Conservation (phyloP, 2,113 vertebrate genomes). For the Gorsachius goisagi region DNA sequence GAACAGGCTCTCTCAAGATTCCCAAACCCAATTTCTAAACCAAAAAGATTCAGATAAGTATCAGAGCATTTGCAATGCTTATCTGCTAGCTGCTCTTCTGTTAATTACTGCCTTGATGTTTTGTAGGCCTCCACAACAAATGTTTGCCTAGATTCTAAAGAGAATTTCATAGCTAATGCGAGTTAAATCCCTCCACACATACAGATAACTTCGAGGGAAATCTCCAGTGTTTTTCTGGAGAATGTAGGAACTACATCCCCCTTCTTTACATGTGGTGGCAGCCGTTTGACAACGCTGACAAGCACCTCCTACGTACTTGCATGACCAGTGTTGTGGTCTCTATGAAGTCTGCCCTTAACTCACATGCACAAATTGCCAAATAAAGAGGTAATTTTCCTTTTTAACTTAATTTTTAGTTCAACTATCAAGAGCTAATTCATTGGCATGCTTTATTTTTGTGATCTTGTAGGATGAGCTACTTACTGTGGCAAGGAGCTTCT, state of each 20-base stretch:
- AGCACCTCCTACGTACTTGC: background rate
- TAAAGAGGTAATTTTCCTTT: background rate
- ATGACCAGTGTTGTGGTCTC: background rate
- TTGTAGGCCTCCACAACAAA: background rate
- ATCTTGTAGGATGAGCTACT: background rate
- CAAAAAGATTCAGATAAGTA: slow-evolving; percentile 54
- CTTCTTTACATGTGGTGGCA: background rate
- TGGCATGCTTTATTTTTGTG: background rate
- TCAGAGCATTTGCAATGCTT: slow-evolving; percentile 65
- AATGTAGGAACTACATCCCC: background rate
- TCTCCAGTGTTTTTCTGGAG: background rate
- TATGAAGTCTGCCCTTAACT: background rate
- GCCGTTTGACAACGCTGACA: background rate
- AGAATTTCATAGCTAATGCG: background rate
- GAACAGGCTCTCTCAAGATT: slow-evolving; percentile 41
- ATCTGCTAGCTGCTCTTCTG: slow-evolving; percentile 25
- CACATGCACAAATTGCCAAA: fast-evolving
- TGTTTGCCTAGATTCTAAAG: slow-evolving; percentile 10
- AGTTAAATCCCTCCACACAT: background rate
- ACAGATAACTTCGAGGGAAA: background rate
- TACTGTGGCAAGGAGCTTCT: background rate
- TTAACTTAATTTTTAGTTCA: background rate
- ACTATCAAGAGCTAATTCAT: background rate
- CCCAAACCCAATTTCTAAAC: slow-evolving; percentile 58
- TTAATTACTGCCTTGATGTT: slow-evolving; percentile 44